Base-by-base conservation (phyloP, 1,140 invertebrate species). In the Heliconius hermathena region DNA sequence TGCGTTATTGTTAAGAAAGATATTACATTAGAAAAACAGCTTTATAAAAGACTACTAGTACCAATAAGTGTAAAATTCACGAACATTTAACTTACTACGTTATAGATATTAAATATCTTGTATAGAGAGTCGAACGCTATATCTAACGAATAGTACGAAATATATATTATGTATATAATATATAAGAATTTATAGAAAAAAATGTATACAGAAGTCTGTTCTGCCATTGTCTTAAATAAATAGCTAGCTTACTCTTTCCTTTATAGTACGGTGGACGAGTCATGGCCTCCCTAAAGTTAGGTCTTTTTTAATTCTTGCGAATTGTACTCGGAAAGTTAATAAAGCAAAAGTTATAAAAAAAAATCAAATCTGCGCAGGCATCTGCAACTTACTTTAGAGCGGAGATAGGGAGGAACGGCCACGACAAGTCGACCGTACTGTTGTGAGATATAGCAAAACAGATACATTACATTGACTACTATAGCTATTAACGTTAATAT, bases 41-140 rank as follows among this genome's bases (percentile, higher is more conserved):
- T 73, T 78, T 78, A 82, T 76, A 82, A 82, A 82, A 82, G 22
- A 76, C 81, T 81, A 81, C 76, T 73, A 80, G 74, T 76, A 73
- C 71, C 75, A 74, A 75, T 70, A 73, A 78, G 73, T 78, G 73
- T 81, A 81, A 78, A 78, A 73, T 76, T 78, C 71, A 76, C 54
- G 74, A 76, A 82, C 73, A 79, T 82, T 57, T 66, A 76, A 66
- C 73, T 79, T 78, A 54, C 73, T 79, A 82, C 72, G 60, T 60
- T 77, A 76, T 41, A 82, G 77, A 79, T 79, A 82, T 78, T 74
- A 74, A 49, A 82, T 82, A 81, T 81, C 80, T 78, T 76, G 71
- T 75, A 80, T 82, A 79, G 75, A 80, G 80, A 81, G 78, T 76
- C 75, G 73, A 82, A 80, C 29, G 60, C 78, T 82, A 82, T 73